Evolutionary conservation across 2,888 invertebrate species (phyloP).

Genomic region (Lycia hirtaria): DNA sequence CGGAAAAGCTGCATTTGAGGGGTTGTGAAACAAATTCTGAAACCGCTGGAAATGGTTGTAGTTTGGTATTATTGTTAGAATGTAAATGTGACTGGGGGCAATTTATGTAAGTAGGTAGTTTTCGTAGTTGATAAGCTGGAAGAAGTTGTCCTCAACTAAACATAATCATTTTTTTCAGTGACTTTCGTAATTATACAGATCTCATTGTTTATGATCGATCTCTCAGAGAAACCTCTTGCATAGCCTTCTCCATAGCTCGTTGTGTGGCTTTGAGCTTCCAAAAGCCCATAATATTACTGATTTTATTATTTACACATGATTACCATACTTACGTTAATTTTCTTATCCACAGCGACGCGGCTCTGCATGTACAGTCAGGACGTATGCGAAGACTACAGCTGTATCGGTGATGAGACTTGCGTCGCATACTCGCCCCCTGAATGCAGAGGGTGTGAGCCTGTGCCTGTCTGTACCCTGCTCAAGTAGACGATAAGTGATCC

Average conservation of each 20-base stretch:
- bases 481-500: slow-evolving; percentile 10
- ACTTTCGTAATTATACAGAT: too few relatives aligned
- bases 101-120: too few relatives aligned
- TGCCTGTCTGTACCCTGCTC: slow-evolving; percentile 61
- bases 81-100: not conserved
- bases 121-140: too few relatives aligned
- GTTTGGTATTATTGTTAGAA: not conserved
- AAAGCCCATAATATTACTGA: too few relatives aligned
- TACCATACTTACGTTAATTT: not conserved
- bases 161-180: too few relatives aligned
- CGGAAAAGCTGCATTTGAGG: not conserved
- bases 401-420: slow-evolving; percentile 70
- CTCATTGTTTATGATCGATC: too few relatives aligned
- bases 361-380: slow-evolving; percentile 64
- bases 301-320: not conserved
- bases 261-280: too few relatives aligned
- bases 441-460: slow-evolving; percentile 72
- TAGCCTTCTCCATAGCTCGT: too few relatives aligned
- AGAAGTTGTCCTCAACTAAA: too few relatives aligned
- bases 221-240: too few relatives aligned
- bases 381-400: slow-evolving; percentile 69
- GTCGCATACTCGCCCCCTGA: slow-evolving; percentile 63
- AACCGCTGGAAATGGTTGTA: not conserved
- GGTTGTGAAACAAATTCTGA: not conserved
- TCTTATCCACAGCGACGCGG: slow-evolving; percentile 62